Conservation (phyloP, 2,113 vertebrate species). For the Peucedramus taeniatus region DNA sequence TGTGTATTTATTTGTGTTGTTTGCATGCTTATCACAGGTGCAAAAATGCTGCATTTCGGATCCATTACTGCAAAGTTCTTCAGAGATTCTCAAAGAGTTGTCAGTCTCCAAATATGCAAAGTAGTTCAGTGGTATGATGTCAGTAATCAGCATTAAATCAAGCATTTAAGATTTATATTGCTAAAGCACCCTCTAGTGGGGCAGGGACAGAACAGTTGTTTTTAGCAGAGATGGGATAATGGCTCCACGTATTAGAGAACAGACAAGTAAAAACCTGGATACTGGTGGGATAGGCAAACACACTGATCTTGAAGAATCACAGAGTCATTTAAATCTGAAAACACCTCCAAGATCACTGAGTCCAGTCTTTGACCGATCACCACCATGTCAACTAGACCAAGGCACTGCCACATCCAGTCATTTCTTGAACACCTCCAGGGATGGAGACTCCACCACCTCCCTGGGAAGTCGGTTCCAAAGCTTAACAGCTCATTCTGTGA, state of each 20-base stretch:
- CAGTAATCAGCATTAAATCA: neutral
- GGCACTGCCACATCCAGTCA: neutral
- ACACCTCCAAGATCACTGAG: neutral
- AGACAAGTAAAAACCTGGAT: neutral
- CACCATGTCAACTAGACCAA: neutral
- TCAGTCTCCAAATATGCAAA: neutral
- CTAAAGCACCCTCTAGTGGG: constrained; percentile 81
- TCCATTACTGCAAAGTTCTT: neutral
- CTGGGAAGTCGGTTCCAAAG: neutral
- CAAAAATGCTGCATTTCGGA: neutral
- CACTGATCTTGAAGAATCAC: neutral
- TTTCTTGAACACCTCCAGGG: neutral
- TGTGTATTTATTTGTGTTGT: neutral
- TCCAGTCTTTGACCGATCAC: neutral
- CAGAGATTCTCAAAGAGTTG: neutral
- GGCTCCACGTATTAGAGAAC: neutral
- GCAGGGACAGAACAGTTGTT: constrained; percentile 15
- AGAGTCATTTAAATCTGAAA: neutral
- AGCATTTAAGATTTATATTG: constrained; percentile 66
- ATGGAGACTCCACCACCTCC: neutral
- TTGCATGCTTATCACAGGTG: neutral
- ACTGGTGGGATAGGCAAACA: neutral
- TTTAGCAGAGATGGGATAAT: neutral
- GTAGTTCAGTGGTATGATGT: neutral
- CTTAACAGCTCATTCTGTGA: neutral